phyloP scores from a whole-genome alignment of 1,140 invertebrate species.

The Drosophila lacteicornis region DNA sequence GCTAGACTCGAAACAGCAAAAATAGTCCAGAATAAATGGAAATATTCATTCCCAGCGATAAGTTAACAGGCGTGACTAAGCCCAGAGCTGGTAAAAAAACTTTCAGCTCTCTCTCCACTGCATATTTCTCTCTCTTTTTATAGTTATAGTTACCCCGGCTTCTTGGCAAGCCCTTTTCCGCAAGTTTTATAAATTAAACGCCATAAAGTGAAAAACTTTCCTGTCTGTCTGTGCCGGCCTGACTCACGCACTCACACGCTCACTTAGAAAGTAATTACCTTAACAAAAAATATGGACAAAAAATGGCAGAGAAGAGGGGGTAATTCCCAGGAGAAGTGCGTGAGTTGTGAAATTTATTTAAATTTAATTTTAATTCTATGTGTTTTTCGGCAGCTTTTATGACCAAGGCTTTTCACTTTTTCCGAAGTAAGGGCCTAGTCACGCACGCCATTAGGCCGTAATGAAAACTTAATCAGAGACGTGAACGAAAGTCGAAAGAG shows the following conservation, averaged over 20 bases:
- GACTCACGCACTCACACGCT: slow-evolving; percentile 69
- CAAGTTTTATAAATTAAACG: slow-evolving; percentile 61
- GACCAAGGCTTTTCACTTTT: slow-evolving; percentile 60
- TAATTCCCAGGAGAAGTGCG: slow-evolving; percentile 56
- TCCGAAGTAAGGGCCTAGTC: slow-evolving; percentile 36
- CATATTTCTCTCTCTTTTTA: slow-evolving; percentile 23
- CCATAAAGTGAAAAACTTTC: slow-evolving; percentile 77
- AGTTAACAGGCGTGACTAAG: slow-evolving; percentile 70
- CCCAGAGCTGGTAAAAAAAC: slow-evolving; percentile 39
- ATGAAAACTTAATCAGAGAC: slow-evolving; percentile 34
- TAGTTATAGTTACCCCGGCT: slow-evolving; percentile 2
- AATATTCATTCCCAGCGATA: slow-evolving; percentile 65
- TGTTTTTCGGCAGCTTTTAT: slow-evolving; percentile 54
- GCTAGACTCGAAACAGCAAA: slow-evolving; percentile 23
- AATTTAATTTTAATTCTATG: slow-evolving; percentile 79
- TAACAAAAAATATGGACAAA: slow-evolving; percentile 59
- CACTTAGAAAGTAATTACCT: slow-evolving; percentile 79
- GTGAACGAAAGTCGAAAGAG: slow-evolving; percentile 5
- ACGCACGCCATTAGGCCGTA: slow-evolving; percentile 51
- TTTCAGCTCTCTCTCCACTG: slow-evolving; percentile 34
- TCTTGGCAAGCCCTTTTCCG: slow-evolving; percentile 52
- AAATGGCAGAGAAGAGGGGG: background rate
- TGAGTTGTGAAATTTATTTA: slow-evolving; percentile 78
- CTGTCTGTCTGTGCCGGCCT: slow-evolving; percentile 48
- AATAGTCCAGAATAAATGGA: slow-evolving; percentile 23